Evolutionary conservation across 2,113 vertebrate genomes (phyloP), one percentile per base, ranked within the genome.

Genomic region (Chaetodon auriga): DNA sequence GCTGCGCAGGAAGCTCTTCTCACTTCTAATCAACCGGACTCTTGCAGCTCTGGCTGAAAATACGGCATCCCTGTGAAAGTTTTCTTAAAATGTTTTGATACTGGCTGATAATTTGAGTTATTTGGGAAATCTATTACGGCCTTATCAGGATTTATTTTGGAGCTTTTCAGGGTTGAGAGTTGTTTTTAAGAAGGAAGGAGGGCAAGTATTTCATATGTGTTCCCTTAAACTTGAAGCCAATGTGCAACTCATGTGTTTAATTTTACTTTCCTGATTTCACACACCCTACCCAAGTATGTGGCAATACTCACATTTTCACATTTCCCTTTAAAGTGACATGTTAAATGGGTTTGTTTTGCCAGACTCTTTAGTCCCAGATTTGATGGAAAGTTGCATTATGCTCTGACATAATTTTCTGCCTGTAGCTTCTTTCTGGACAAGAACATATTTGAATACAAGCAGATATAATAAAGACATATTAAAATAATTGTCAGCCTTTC

Each of bases 401-500:
- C 14, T 62, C 18, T 1, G 6, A 30, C n/a, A 75, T 71, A 18
- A 51, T 9, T 58, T 16, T 13, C 41, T 23, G n/a, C 12, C 6
- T 48, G 23, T 18, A 46, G 61, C 38, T 11, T 46, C 46, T 7
- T 30, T 62, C 36, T 21, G 45, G 41, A 25, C 5, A 68, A 54
- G 7, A 46, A 18, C 6, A 9, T 36, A 6, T 19, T 68, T 69
- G n/a, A 69, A 75, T 46, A 57, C 0, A 72, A 57, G 30, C 57
- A 62, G 15, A 79, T 35, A 41, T 12, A 21, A 30, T n/a, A 41
- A 3, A 14, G 10, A 38, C 18, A 54, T 30, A 74, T 49, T 49
- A 16, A 49, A 83, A 23, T 14, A 53, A 81, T 77, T 57, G 55
- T 9, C 16, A 60, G 70, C 35, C 38, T 72, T 80, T 69, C 23